Conservation (phyloP, 2,113 vertebrate genomes). For the Bubo scandiacus region DNA sequence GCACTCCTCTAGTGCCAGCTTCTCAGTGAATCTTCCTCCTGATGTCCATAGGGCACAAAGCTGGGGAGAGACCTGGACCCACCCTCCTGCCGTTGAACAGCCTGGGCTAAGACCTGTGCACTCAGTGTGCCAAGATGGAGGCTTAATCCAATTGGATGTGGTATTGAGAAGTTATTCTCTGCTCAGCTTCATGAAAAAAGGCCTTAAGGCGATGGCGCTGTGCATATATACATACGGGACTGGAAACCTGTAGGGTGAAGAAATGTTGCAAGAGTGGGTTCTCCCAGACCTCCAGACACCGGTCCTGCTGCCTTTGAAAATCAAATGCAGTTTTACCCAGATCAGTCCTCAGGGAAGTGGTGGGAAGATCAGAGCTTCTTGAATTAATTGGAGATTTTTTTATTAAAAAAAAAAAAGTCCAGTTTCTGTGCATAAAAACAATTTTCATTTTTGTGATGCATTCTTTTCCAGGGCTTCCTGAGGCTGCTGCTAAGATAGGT, state of each 20-base stretch:
- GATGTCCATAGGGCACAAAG: background rate
- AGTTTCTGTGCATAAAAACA: background rate
- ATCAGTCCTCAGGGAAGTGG: background rate
- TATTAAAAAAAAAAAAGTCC: background rate
- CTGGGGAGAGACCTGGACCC: background rate
- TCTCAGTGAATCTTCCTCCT: background rate
- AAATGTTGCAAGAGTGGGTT: background rate
- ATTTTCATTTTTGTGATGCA: background rate
- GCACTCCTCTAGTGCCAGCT: background rate
- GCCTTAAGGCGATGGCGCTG: background rate
- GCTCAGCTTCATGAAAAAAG: background rate
- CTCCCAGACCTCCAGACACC: background rate
- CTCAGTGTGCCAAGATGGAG: accelerated
- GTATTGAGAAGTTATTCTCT: background rate
- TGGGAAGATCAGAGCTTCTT: background rate
- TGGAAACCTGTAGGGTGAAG: background rate
- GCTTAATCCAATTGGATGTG: background rate
- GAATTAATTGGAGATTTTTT: background rate
- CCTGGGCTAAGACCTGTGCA: background rate
- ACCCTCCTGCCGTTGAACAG: background rate
- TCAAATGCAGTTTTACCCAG: background rate
- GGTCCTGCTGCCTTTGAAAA: background rate
- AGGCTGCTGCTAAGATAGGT: background rate
- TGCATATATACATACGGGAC: background rate
- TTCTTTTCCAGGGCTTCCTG: background rate